Percentiles rank a stretch among this genome's conserved stretches.
Conservation (phyloP, 92 coral and sea anemone species). For the Epizoanthus stellaris region DNA sequence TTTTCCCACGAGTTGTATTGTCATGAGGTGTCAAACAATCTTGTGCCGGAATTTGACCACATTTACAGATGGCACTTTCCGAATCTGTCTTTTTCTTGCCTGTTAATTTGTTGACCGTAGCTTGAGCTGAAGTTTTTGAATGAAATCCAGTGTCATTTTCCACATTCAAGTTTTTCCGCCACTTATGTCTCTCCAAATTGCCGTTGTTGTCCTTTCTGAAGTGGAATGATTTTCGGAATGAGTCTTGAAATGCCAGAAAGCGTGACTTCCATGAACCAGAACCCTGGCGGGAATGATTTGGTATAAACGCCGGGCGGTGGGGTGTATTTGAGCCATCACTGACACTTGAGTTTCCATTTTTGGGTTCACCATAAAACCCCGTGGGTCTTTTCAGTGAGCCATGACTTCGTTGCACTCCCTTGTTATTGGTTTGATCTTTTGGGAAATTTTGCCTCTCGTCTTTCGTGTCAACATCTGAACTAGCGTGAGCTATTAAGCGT, state of each 20-base stretch:
- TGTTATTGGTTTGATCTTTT: background rate
- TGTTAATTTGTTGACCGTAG: background rate
- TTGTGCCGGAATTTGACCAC: conserved; percentile 18
- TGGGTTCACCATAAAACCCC: background rate
- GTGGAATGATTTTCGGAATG: conserved; percentile 30
- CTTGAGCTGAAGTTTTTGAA: background rate
- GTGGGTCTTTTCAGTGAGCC: background rate
- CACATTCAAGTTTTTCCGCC: conserved; percentile 6
- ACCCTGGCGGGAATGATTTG: conserved; percentile 2
- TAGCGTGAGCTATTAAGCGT: conserved; percentile 12
- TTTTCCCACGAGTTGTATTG: conserved; percentile 36
- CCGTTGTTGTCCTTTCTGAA: conserved; percentile 22
- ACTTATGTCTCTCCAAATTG: conserved; percentile 9
- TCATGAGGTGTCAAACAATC: background rate
- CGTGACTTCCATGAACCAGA: conserved; percentile 26
- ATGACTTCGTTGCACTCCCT: background rate
- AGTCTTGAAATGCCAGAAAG: background rate
- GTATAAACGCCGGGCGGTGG: conserved; percentile 1
- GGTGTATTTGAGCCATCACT: conserved; percentile 8
- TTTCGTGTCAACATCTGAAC: background rate
- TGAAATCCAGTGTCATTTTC: background rate
- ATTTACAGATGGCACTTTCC: background rate
- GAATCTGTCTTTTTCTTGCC: background rate
- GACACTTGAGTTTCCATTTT: background rate
- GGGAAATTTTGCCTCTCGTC: background rate